Evolutionary conservation across 2,888 invertebrate genomes (phyloP), one percentile per base, ranked within the genome.

Genomic region (Gymnocheta viridis): DNA sequence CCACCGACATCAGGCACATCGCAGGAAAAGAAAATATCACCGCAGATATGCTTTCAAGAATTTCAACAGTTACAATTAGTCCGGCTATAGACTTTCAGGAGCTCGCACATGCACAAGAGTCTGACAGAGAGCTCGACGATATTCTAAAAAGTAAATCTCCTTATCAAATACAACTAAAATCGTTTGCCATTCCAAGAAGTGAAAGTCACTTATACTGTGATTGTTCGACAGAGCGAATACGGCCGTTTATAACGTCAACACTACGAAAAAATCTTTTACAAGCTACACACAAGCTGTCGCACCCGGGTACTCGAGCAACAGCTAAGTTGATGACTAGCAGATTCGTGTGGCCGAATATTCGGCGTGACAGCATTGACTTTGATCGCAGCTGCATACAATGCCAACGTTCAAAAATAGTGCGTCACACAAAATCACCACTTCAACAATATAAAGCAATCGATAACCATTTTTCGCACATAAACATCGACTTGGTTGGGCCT

Each of bases 341-440:
- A 9, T 73, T 73, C 44, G 7, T 73, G 1, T 73, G 60, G 10
- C 54, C 85, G 4, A 88, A 88, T 1, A 89, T 78, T 54, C 27
- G 41, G 2, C 4, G 10, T 41, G 56, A 66, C n/a, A 66, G 72
- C 4, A 64, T 54, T 4, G 14, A 38, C 14, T 70, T 56, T 12
- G 49, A 24, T 32, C 60, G 51, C 29, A 29, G 29, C 29, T 29
- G 29, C 29, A 29, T 29, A 29, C 29, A 29, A 29, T 29, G 29
- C 29, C n/a, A n/a, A n/a, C n/a, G n/a, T n/a, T n/a, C n/a, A n/a
- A n/a, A n/a, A n/a, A n/a, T n/a, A n/a, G n/a, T n/a, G n/a, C n/a
- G n/a, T n/a, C n/a, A n/a, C n/a, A n/a, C n/a, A n/a, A n/a, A n/a
- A n/a, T n/a, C n/a, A n/a, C n/a, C n/a, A n/a, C n/a, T n/a, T n/a